phyloP scores from a whole-genome alignment of 1,140 invertebrate species.

The Patella vulgata region DNA sequence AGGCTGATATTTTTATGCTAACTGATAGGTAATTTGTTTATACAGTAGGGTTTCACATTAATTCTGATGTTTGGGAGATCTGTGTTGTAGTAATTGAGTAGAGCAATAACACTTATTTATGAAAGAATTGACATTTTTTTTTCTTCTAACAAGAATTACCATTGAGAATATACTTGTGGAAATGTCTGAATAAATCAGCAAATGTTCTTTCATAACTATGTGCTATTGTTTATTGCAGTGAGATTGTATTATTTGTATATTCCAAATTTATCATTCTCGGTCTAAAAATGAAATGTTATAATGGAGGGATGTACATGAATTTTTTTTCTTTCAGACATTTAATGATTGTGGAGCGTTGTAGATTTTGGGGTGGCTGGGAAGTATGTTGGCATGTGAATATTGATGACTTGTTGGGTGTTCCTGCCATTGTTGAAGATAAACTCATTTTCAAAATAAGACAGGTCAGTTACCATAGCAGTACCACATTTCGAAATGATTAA shows the following conservation, averaged over 20 bases:
- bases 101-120: too few relatives aligned
- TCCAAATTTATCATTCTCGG: too few relatives aligned
- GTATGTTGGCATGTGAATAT: slow-evolving; percentile 80
- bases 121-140: background rate
- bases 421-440: slow-evolving; percentile 73
- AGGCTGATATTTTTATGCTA: slow-evolving; percentile 55
- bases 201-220: too few relatives aligned
- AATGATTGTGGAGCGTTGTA: slow-evolving; percentile 77
- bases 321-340: slow-evolving; percentile 74
- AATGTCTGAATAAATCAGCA: too few relatives aligned
- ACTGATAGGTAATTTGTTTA: slow-evolving; percentile 53
- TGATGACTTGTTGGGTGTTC: slow-evolving; percentile 77
- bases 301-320: too few relatives aligned
- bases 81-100: too few relatives aligned
- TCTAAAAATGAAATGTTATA: too few relatives aligned
- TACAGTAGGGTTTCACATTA: too few relatives aligned
- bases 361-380: slow-evolving; percentile 79
- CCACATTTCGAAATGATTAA: background rate
- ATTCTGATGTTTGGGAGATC: background rate
- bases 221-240: too few relatives aligned
- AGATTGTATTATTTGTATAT: too few relatives aligned
- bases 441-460: slow-evolving; percentile 80
- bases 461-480: slow-evolving; percentile 70
- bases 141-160: too few relatives aligned
- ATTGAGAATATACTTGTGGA: too few relatives aligned